Conservation (phyloP, 2,888 invertebrate species). For the Miltochrista miniata region DNA sequence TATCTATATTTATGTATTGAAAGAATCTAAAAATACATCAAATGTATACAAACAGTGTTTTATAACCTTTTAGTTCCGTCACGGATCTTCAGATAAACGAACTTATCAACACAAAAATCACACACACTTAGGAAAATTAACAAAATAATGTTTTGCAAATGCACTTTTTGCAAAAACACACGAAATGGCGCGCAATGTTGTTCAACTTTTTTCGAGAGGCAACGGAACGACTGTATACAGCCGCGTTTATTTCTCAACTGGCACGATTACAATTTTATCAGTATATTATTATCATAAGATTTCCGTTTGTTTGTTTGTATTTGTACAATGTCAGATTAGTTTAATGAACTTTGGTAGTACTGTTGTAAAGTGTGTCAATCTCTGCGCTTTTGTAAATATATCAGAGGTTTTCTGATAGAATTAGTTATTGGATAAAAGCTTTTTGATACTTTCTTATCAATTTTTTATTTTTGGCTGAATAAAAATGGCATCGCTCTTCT, state of each 20-base stretch:
- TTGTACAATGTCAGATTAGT: not conserved
- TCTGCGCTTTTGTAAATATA: not conserved
- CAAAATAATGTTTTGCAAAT: not conserved
- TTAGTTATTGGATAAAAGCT: not conserved
- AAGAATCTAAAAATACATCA: slow-evolving; percentile 3
- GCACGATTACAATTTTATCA: slow-evolving; percentile 7
- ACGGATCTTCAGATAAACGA: not conserved
- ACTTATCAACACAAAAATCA: not conserved
- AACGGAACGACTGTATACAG: slow-evolving; percentile 12
- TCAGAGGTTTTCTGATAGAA: not conserved
- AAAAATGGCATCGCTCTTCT: no score
- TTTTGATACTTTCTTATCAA: no score
- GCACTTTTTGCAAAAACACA: not conserved
- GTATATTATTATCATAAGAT: slow-evolving; percentile 4
- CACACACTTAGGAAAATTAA: not conserved
- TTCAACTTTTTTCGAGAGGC: slow-evolving; percentile 9
- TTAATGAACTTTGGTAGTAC: slow-evolving; percentile 2
- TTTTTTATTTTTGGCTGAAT: no score
- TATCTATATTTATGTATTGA: not conserved
- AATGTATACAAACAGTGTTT: not conserved
- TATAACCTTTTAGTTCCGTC: not conserved
- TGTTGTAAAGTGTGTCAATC: not conserved
- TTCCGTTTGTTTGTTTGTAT: slow-evolving; percentile 6
- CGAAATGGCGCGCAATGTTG: not conserved
- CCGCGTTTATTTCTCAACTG: slow-evolving; percentile 27